Conservation (phyloP, 2,888 invertebrate species). For the Encarsia formosa region DNA sequence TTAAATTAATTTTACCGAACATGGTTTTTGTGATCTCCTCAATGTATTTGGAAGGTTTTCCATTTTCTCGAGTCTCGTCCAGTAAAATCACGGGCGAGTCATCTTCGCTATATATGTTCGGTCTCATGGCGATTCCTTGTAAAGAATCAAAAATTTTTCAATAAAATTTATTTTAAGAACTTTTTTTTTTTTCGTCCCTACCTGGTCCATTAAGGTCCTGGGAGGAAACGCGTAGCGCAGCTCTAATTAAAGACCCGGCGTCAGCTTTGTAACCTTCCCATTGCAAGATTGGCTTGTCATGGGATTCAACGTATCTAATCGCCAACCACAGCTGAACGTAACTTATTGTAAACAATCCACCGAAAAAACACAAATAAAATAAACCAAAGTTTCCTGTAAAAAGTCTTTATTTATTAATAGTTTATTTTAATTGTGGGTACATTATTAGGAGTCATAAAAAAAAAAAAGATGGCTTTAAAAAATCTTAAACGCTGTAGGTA, state of each 20-base stretch:
- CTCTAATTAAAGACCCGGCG: not conserved
- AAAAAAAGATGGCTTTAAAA: no score
- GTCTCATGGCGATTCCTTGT: slow-evolving; percentile 39
- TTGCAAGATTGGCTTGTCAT: slow-evolving; percentile 37
- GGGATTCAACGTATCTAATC: slow-evolving; percentile 31
- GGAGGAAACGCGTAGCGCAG: not conserved
- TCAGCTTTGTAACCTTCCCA: no score
- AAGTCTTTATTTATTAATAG: no score
- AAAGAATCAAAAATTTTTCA: not conserved
- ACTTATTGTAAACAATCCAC: slow-evolving; percentile 37
- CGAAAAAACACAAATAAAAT: slow-evolving; percentile 42
- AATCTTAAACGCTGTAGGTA: no score
- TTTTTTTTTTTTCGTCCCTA: no score
- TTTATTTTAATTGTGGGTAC: no score
- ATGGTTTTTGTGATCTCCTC: slow-evolving; percentile 32
- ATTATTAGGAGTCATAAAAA: no score
- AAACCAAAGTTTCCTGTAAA: slow-evolving; percentile 35
- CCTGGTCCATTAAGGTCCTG: no score
- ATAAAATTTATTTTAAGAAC: no score
- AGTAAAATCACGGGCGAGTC: slow-evolving; percentile 38
- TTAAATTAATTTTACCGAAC: no score
- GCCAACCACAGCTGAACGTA: slow-evolving; percentile 40
- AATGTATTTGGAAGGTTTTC: slow-evolving; percentile 31
- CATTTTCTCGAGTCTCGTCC: slow-evolving; percentile 22
- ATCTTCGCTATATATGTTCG: slow-evolving; percentile 32